Evolutionary conservation across 1,140 invertebrate genomes (phyloP).

Genomic region (Cepaea nemoralis): DNA sequence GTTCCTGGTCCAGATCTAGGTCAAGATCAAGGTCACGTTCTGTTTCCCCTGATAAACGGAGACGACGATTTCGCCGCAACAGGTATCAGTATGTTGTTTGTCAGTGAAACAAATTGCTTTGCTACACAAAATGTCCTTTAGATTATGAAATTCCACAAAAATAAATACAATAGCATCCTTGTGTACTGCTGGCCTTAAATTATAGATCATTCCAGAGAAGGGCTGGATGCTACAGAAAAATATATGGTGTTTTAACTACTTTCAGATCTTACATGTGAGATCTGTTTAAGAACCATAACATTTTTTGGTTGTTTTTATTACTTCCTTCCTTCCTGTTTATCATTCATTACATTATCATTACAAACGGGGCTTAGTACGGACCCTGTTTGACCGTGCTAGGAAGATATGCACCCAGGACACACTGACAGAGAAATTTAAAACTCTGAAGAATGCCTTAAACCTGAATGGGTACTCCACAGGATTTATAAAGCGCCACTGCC

Average conservation of each 20-base stretch:
- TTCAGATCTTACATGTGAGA: neutral
- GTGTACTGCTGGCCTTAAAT: constrained; percentile 38
- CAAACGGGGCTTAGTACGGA: too few relatives aligned
- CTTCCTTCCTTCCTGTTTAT: too few relatives aligned
- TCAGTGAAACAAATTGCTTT: neutral
- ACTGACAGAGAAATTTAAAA: too few relatives aligned
- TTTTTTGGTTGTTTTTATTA: neutral
- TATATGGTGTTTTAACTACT: neutral
- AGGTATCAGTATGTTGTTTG: too few relatives aligned
- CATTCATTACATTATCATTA: too few relatives aligned
- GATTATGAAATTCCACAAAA: too few relatives aligned
- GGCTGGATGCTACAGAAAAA: constrained; percentile 24
- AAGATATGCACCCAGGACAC: too few relatives aligned
- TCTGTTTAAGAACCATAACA: neutral
- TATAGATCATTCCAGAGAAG: constrained; percentile 41
- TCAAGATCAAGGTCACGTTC: constrained; percentile 70
- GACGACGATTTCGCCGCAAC: constrained; percentile 49
- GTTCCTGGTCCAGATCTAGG: constrained; percentile 72
- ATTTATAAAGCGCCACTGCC: too few relatives aligned
- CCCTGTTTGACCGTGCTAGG: too few relatives aligned
- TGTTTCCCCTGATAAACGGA: constrained; percentile 58
- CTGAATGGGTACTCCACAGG: too few relatives aligned
- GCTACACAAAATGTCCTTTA: too few relatives aligned
- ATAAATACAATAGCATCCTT: constrained; percentile 51
- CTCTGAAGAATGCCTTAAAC: too few relatives aligned